Evolutionary conservation across 2,113 vertebrate species (phyloP).

Genomic region (Neolamprologus cancellatus): DNA sequence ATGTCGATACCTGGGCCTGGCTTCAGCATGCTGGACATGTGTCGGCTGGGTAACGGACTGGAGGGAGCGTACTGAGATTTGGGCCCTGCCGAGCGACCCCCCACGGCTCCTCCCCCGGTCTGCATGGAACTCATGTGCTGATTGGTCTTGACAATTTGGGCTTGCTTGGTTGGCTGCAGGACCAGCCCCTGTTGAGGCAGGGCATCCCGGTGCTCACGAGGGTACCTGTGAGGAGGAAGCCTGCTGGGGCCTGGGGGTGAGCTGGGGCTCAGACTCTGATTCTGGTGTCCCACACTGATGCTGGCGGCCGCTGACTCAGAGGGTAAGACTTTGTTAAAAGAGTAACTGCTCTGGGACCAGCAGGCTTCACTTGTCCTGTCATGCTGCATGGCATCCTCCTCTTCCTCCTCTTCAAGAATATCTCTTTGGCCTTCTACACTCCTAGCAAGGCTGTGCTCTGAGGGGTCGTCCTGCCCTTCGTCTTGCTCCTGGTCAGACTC

Average conservation of each 20-base stretch:
- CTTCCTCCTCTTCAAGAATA: constrained; percentile 54
- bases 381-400: constrained; percentile 14
- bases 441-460: constrained; percentile 39
- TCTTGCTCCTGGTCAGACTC: constrained; percentile 80
- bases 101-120: constrained; percentile 27
- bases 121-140: constrained; percentile 83
- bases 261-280: constrained; percentile 15
- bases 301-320: constrained; percentile 6
- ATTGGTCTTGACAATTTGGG: constrained; percentile 94
- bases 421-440: constrained; percentile 64
- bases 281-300: constrained; percentile 62
- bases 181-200: constrained; percentile 76
- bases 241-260: constrained; percentile 75
- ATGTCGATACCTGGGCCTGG: constrained; percentile 73
- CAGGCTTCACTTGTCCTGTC: constrained; percentile 59
- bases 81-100: constrained; percentile 13
- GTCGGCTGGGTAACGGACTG: constrained; percentile 78
- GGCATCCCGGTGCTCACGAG: constrained; percentile 74
- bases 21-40: constrained; percentile 61
- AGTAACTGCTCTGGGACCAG: constrained; percentile 61
- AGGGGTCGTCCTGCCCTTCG: constrained; percentile 43
- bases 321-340: constrained; percentile 72
- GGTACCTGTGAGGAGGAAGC: constrained; percentile 59
- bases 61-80: constrained; percentile 80
- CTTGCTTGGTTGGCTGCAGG: constrained; percentile 87